Percentiles rank a stretch among this genome's conserved stretches.
These are phyloP conservation scores for Corticium candelabrum DNA, from an alignment of 37 sponge, comb jelly and placozoan genomes.

Conservation along the genomic window DNA sequence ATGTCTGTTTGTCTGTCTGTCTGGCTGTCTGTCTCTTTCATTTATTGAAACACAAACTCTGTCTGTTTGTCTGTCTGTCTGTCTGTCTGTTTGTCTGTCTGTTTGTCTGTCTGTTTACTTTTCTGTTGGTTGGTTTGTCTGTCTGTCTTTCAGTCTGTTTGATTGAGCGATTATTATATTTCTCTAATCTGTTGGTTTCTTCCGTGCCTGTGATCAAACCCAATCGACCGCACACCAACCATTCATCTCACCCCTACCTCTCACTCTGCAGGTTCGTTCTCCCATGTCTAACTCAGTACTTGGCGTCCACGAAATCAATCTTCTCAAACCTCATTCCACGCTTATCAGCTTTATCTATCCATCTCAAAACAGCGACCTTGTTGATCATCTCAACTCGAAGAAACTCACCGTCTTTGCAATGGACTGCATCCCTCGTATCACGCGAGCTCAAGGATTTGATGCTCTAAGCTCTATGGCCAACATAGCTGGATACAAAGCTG, in stretches of 20 bases:
- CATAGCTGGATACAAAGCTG: constrained; percentile 89
- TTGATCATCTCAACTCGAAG: constrained; percentile 40
- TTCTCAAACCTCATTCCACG: constrained; percentile 39
- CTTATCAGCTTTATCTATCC: constrained; percentile 78
- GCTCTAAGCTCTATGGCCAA: constrained; percentile 96
- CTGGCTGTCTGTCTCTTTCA: too few relatives aligned
- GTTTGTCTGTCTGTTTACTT: too few relatives aligned
- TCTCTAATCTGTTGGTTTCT: background rate
- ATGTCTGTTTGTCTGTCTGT: too few relatives aligned
- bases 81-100: too few relatives aligned
- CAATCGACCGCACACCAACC: too few relatives aligned
- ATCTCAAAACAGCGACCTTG: constrained; percentile 67
- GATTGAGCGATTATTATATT: background rate
- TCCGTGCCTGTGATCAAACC: background rate
- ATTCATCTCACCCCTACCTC: background rate
- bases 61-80: too few relatives aligned
- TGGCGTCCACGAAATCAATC: constrained; percentile 28
- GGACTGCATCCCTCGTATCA: constrained; percentile 84
- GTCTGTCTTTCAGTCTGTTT: background rate
- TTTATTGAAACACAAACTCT: too few relatives aligned
- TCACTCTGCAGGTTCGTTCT: constrained; percentile 23
- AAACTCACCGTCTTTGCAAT: constrained; percentile 61
- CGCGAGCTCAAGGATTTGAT: constrained; percentile 84
- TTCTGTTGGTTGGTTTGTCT: too few relatives aligned
- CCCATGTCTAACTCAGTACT: constrained; percentile 14